Conservation (phyloP, 2,888 invertebrate genomes). For the Hololepta plana region DNA sequence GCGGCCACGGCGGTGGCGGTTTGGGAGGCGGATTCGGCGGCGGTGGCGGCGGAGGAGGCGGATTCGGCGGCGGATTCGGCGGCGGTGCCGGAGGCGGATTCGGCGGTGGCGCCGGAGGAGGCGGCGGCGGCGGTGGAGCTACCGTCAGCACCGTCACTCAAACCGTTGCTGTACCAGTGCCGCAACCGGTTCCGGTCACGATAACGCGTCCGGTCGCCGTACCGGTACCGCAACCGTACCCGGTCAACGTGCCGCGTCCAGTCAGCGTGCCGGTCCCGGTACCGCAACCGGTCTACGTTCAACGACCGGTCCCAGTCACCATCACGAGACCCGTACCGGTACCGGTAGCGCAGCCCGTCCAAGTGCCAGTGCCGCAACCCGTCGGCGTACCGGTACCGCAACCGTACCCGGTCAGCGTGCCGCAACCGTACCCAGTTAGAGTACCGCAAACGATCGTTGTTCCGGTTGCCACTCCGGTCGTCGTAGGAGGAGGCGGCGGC, state of each 20-base stretch:
- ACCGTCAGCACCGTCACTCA: constrained; percentile 20
- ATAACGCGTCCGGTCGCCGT: constrained; percentile 31
- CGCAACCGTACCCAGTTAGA: constrained; percentile 29
- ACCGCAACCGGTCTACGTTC: constrained; percentile 9
- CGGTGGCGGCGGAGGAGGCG: constrained; percentile 8
- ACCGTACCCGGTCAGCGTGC: constrained; percentile 34
- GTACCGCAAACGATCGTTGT: constrained; percentile 32
- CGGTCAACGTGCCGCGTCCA: constrained; percentile 24
- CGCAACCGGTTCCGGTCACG: constrained; percentile 23
- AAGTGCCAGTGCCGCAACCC: constrained; percentile 12
- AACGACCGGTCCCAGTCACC: constrained; percentile 5
- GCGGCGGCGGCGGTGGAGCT: constrained; percentile 1
- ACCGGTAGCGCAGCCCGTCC: constrained; percentile 26
- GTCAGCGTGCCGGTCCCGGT: constrained; percentile 12
- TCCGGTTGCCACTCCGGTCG: constrained; percentile 33
- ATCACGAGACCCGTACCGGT: constrained; percentile 25
- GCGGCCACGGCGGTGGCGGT: constrained; percentile 6
- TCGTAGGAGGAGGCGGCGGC: constrained; percentile 21
- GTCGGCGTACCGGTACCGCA: constrained; percentile 30
- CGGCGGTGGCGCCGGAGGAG: constrained; percentile 4
- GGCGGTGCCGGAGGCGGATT: constrained; percentile 10
- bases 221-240: constrained; percentile 28
- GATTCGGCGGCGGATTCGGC: constrained; percentile 16
- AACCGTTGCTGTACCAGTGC: constrained; percentile 23
- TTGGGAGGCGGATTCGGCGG: constrained; percentile 7